Evolutionary conservation across 2,797 vertebrate species (phyloP), one percentile per base, ranked within the genome.

Genomic region (Smutsia temminckii): DNA sequence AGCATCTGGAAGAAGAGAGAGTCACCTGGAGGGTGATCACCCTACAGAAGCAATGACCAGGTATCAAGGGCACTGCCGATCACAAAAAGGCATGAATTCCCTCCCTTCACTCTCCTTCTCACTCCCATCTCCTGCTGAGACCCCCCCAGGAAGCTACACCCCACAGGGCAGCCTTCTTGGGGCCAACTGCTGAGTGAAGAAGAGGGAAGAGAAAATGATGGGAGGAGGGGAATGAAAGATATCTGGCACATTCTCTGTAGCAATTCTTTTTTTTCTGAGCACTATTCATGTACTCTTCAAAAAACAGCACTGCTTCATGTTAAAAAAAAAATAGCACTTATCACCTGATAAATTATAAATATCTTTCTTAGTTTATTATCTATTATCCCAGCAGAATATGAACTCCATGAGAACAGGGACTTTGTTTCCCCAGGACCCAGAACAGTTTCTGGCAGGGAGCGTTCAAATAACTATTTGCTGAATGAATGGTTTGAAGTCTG

Each of bases 341-440:
- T 5, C 68, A 42, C 25, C 40, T n/a, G 18, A 63, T 72, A 23
- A 25, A 61, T n/a, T 89, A 34, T 17, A 53, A 16, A n/a, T 64
- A 69, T 0, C 59, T 93, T 81, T 96, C 78, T 78, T 64, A 92
- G 57, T 84, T 80, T 72, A 71, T 63, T 61, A 66, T 71, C 29
- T 72, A 69, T 49, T 77, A 42, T 88, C 37, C 21, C 37, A 69
- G 32, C 71, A 89, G 13, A 86, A 88, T 27, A 87, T 23, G 92
- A 55, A 68, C 40, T 91, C 66, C 55, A 63, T 27, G 32, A 93
- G 23, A 29, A 42, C 11, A 69, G 13, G 21, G 42, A 89, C 6
- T 81, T 57, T 61, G 18, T 79, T 81, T 88, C 40, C 25, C 57
- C 25, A 68, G 42, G 29, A 81, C 8, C 37, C 51, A 63, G 63